Conservation (phyloP, 2,113 vertebrate species). For the Garra rufa region DNA sequence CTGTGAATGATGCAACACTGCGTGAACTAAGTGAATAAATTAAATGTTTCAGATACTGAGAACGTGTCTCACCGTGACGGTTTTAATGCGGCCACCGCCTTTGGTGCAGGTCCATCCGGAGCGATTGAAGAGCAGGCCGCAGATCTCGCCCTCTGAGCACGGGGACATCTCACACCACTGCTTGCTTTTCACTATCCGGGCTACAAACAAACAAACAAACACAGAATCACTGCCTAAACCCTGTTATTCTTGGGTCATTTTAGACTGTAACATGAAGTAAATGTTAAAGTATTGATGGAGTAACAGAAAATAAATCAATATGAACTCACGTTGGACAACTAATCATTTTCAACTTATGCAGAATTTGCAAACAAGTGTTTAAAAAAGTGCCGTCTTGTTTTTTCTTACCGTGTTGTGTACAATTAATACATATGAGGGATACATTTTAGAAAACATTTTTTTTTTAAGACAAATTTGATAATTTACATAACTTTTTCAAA, state of each 20-base stretch:
- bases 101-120: conserved; percentile 86
- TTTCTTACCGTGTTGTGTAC: background rate
- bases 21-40: background rate
- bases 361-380: background rate
- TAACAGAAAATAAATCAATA: background rate
- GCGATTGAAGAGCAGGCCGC: conserved; percentile 80
- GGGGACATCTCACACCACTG: conserved; percentile 87
- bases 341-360: background rate
- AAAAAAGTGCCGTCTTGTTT: background rate
- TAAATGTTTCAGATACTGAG: conserved; percentile 15
- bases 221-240: conserved; percentile 4
- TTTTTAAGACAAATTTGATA: background rate
- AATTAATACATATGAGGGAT: background rate
- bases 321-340: background rate
- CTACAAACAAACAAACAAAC: conserved; percentile 68
- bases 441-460: background rate
- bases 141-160: conserved; percentile 83
- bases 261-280: background rate
- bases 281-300: background rate
- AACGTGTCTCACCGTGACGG: conserved; percentile 77
- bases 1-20: background rate
- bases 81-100: conserved; percentile 83
- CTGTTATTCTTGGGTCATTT: background rate
- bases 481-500: background rate
- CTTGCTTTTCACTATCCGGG: conserved; percentile 78